phyloP scores from a whole-genome alignment of 1,140 invertebrate genomes.

The Microplitis mediator region DNA sequence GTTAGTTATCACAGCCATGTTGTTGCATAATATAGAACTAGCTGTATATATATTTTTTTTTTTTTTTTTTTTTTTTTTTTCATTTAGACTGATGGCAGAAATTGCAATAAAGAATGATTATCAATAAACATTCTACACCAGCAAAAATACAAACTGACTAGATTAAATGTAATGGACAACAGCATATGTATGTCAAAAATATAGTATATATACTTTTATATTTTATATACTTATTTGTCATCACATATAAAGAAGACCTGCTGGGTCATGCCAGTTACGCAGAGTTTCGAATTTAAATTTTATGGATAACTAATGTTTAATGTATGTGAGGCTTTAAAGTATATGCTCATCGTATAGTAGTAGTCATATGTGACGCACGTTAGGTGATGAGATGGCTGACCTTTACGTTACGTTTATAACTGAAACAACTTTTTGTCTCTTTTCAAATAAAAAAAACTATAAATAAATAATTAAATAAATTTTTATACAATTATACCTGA shows the following conservation, averaged over 20 bases:
- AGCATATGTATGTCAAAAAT: background rate
- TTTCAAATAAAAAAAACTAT: background rate
- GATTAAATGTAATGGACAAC: too few relatives aligned
- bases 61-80: background rate
- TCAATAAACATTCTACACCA: background rate
- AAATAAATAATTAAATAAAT: background rate
- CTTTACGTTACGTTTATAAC: background rate
- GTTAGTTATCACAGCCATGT: constrained; percentile 16
- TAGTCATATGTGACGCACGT: background rate
- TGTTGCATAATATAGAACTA: constrained; percentile 14
- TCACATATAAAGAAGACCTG: background rate
- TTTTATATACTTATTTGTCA: background rate
- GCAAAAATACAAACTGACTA: too few relatives aligned
- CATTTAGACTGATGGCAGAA: background rate
- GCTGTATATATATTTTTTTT: constrained; percentile 1
- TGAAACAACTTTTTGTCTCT: background rate
- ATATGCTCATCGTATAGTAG: background rate
- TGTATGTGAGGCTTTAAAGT: constrained; percentile 4
- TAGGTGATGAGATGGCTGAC: background rate
- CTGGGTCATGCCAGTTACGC: background rate
- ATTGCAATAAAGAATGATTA: background rate
- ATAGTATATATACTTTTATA: background rate
- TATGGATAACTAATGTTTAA: constrained; percentile 2
- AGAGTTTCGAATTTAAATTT: constrained; percentile 6
- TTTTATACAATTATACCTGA: background rate